Conservation (phyloP, 2,888 invertebrate genomes). For the Agrotis ipsilon region DNA sequence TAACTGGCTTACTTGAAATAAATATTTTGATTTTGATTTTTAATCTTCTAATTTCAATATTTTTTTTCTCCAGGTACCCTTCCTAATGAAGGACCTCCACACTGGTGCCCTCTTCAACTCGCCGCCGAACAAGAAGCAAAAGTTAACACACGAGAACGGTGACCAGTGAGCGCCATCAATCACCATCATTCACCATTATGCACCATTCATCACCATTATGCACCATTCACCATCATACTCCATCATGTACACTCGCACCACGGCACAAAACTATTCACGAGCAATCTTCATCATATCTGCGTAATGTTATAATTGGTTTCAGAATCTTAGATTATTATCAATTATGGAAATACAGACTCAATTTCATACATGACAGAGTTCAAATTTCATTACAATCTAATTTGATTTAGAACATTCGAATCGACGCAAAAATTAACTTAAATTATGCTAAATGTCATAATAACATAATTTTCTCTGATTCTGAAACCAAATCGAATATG, state of each 20-base stretch:
- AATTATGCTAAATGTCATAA: neutral
- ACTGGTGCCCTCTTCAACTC: conserved; percentile 81
- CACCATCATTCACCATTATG: conserved; percentile 19
- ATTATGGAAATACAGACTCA: neutral
- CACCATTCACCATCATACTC: conserved; percentile 1
- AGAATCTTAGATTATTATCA: conserved; percentile 3
- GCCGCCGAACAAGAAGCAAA: conserved; percentile 81
- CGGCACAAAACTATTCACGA: conserved; percentile 60
- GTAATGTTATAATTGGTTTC: conserved; percentile 6
- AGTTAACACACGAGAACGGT: conserved; percentile 80
- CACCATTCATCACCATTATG: conserved; percentile 15
- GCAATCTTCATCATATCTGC: conserved; percentile 24
- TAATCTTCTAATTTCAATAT: no score
- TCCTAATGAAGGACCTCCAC: conserved; percentile 81
- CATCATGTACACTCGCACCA: conserved; percentile 30
- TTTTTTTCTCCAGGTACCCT: conserved; percentile 72
- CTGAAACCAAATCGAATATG: conserved; percentile 1
- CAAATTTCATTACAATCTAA: neutral
- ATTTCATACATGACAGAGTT: neutral
- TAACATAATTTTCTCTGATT: conserved; percentile 3
- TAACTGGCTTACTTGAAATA: no score
- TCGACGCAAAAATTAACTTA: neutral
- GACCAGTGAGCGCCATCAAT: conserved; percentile 72
- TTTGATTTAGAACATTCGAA: neutral
- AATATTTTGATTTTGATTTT: no score